These are phyloP conservation scores for Odontocerum albicorne DNA, from an alignment of 2,888 invertebrate species.

Conservation along the genomic window DNA sequence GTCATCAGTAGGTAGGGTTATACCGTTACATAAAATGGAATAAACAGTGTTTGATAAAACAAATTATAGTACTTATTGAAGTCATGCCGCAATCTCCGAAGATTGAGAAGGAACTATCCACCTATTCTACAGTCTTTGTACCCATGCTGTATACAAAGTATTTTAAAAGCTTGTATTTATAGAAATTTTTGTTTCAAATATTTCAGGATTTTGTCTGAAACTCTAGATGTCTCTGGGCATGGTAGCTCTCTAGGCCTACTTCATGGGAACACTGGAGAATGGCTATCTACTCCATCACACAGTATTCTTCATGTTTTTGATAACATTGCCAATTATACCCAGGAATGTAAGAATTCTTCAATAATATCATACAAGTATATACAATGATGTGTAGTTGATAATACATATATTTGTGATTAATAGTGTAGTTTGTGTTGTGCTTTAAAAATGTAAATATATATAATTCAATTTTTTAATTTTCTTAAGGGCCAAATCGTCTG, in stretches of 20 bases:
- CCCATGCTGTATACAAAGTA: too few relatives aligned
- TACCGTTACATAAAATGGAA: too few relatives aligned
- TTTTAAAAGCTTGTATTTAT: too few relatives aligned
- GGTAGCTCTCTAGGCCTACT: slow-evolving; percentile 64
- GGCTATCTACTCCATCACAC: slow-evolving; percentile 60
- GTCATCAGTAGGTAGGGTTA: too few relatives aligned
- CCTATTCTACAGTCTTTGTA: too few relatives aligned
- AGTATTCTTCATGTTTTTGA: slow-evolving; percentile 54
- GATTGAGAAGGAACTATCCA: too few relatives aligned
- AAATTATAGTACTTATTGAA: too few relatives aligned
- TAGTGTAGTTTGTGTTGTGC: not conserved
- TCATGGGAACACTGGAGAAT: slow-evolving; percentile 63
- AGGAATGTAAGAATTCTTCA: slow-evolving; percentile 24
- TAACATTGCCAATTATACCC: slow-evolving; percentile 48
- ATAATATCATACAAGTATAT: too few relatives aligned
- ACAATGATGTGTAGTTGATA: too few relatives aligned
- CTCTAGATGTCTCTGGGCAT: slow-evolving; percentile 59
- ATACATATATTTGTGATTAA: not conserved
- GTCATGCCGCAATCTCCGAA: too few relatives aligned
- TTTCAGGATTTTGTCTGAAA: slow-evolving; percentile 58
- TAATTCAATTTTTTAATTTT: not conserved
- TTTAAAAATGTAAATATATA: not conserved
- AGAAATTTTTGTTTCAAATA: not conserved
- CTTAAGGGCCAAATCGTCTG: slow-evolving; percentile 57
- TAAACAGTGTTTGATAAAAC: too few relatives aligned